Evolutionary conservation across 1,140 invertebrate genomes (phyloP).

Genomic region (Brachystomella parvula): DNA sequence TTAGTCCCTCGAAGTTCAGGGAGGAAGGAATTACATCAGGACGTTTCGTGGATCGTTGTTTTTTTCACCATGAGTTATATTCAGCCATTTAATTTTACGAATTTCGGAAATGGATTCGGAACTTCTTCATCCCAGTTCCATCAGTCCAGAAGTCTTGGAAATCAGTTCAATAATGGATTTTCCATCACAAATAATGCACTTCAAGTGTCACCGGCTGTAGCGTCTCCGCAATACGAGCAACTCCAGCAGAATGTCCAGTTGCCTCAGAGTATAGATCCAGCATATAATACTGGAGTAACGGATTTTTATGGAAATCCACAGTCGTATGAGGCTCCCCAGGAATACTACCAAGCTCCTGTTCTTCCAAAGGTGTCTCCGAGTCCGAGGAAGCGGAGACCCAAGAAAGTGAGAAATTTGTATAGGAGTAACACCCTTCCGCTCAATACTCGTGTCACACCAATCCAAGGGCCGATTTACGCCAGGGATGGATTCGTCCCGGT

Average conservation of each 20-base stretch:
- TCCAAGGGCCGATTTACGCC: constrained; percentile 68
- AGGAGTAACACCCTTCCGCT: constrained; percentile 12
- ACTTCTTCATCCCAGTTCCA: constrained; percentile 20
- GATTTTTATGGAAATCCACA: constrained; percentile 1
- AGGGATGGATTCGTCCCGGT: constrained; percentile 69
- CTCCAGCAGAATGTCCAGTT: background rate
- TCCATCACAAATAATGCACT: background rate
- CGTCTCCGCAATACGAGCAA: constrained; percentile 10
- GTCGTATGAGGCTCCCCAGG: constrained; percentile 5
- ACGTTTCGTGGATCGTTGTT: background rate
- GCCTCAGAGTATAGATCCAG: background rate
- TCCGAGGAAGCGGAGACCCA: constrained; percentile 23
- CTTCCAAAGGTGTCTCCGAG: background rate
- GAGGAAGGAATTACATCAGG: background rate
- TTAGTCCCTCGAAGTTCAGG: background rate
- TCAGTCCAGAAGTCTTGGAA: background rate
- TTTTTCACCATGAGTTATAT: constrained; percentile 29
- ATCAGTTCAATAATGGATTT: constrained; percentile 4
- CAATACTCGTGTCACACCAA: constrained; percentile 55
- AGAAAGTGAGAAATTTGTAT: constrained; percentile 14
- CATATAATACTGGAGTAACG: background rate
- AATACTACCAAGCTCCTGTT: background rate
- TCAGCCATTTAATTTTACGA: constrained; percentile 24
- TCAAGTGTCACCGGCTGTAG: background rate
- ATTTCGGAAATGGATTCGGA: background rate